Base-by-base conservation (phyloP, 1,140 invertebrate genomes). In the Psilanteris sp. region DNA sequence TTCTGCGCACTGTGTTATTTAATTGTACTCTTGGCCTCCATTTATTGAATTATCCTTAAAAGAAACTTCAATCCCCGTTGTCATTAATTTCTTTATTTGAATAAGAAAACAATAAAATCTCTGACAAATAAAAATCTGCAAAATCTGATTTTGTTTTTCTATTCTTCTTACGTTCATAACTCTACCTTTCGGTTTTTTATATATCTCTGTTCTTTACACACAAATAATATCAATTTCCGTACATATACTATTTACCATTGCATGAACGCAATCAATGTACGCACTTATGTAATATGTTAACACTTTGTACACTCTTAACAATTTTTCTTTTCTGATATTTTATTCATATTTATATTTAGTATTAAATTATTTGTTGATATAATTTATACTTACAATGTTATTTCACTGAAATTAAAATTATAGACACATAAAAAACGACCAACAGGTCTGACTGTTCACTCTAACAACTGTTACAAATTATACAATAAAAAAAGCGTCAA, bases 11-110 rank as follows among this genome's bases (percentile, higher is more conserved):
- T 8, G 50, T 36, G 18, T 48, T 31, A 31, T 6, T 67, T 29
- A 32, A 68, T 55, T 31, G 43, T 70, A 78, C 61, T 77, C 68
- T 83, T 80, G 74, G 46, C 73, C 52, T 39, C 59, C 59, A 64
- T n/a, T n/a, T n/a, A n/a, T 80, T 29, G 10, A 61, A 62, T 62
- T 48, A 77, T 37, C 54, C 46, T 77, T 67, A 70, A n/a, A n/a
- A 31, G 48, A 78, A 77, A 80, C 46, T 68, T 81, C 72, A 32
- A 59, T 79, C 70, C 67, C 66, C 52, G 48, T 16, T 61, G 46
- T 74, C 79, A 77, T 82, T 14, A 67, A 80, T 57, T 76, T 82
- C 77, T 55, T 43, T 68, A 55, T 48, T 55, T 61, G 36, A 52
- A 43, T 62, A 75, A 75, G 39, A 64, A 2, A 37, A 59, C 41